Evolutionary conservation across 1,140 invertebrate genomes (phyloP), one percentile per base, ranked within the genome.

Genomic region (Nasonia vitripennis): DNA sequence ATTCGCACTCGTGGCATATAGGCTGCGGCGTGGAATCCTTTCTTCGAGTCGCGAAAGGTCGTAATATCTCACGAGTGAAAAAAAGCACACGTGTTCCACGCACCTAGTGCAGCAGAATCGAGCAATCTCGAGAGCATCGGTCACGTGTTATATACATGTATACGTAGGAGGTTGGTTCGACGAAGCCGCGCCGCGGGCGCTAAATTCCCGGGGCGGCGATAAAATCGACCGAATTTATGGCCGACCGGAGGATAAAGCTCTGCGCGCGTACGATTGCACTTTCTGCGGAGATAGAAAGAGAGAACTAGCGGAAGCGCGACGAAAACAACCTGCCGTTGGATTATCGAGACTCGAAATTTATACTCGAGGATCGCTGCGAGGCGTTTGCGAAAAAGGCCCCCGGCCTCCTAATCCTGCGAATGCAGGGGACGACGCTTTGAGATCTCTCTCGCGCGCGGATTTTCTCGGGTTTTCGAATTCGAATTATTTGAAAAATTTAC

Each of bases 211-310:
- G 20, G 31, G 45, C 82, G 78, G 87, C 87, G 89, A 90, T 90
- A 89, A 89, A 88, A 90, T 89, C 89, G 85, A 37, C 82, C 81
- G 87, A 90, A 90, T 90, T 90, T 89, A 89, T 88, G 81, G 86
- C 34, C 70, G 23, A 17, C 45, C 75, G 10, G 12, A n/a, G 41
- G 75, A 78, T 78, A 78, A 78, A 78, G 45, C n/a, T 34, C 70
- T 71, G 68, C 23, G 68, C 23, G 27, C 67, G 27, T n/a, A 17
- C 23, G 27, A 71, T 71, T 34, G 68, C 23, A 71, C n/a, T 71
- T n/a, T 27, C 68, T 31, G 68, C 73, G 27, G 71, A 73, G 12
- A 14, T 3, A 37, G 27, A 70, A 27, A 70, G 67, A 68, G 67
- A 68, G 67, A 68, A 74, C 14, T 37, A 20, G 2, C 20, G 2